A percentile compares a stretch with the other conserved stretches of the same genome.
These are phyloP conservation scores for Melanocharis versteri DNA, from an alignment of 2,113 vertebrate genomes.

Conservation along the genomic window DNA sequence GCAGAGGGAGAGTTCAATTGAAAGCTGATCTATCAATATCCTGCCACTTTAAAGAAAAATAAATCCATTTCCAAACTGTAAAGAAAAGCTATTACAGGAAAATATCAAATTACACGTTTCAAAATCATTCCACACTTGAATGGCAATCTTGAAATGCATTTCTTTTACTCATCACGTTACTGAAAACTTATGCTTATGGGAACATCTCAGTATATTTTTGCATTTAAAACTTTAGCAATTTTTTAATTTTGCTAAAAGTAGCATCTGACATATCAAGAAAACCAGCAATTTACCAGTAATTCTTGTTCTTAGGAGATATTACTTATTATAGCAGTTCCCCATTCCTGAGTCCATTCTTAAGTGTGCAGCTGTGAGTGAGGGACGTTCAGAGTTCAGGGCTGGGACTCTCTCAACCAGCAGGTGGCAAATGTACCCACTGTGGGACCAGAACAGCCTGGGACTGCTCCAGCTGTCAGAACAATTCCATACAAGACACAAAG, in stretches of 20 bases:
- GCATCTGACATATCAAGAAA: neutral
- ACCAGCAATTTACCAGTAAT: neutral
- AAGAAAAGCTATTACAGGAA: neutral
- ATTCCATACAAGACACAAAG: neutral
- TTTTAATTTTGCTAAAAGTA: neutral
- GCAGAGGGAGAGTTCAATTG: neutral
- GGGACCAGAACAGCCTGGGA: slow-evolving; percentile 13
- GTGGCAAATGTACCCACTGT: slow-evolving; percentile 22
- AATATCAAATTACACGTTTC: neutral
- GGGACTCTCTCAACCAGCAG: slow-evolving; percentile 35
- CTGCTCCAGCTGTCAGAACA: neutral
- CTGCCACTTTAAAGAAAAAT: neutral
- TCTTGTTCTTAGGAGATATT: neutral
- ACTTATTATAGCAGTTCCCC: neutral
- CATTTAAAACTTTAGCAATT: neutral
- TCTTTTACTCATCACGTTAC: neutral
- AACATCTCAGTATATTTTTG: neutral
- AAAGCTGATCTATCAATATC: neutral
- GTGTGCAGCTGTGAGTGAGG: neutral
- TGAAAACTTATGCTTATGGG: neutral
- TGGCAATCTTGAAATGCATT: neutral
- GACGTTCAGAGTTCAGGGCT: neutral
- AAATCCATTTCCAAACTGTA: neutral
- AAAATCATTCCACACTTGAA: neutral
- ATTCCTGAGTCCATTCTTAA: neutral